A percentile compares a stretch with the other conserved stretches of the same genome.
Conservation (phyloP, 2,888 invertebrate genomes). For the Adineta ricciae region DNA sequence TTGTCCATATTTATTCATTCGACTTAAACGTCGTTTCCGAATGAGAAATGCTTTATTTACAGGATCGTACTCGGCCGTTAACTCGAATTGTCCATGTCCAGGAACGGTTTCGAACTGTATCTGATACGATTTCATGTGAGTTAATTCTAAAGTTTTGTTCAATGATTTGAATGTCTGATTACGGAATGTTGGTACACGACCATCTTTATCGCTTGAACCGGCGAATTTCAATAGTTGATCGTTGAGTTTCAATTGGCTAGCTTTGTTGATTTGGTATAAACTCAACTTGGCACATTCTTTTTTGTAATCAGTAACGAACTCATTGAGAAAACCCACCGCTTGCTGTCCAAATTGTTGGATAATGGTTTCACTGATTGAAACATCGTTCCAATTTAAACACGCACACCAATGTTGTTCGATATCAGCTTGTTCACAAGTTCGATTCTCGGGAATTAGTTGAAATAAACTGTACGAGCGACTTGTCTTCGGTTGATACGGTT, state of each 20-base stretch:
- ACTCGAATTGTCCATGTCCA: conserved; percentile 65
- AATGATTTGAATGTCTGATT: not conserved
- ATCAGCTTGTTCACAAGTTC: conserved; percentile 67
- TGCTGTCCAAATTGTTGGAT: conserved; percentile 57
- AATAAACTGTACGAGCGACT: conserved; percentile 59
- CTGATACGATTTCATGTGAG: conserved; percentile 53
- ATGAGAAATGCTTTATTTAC: not conserved
- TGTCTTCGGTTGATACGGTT: conserved; percentile 8
- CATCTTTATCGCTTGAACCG: conserved; percentile 46
- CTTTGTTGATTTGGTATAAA: conserved; percentile 59
- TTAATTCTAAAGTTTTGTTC: conserved; percentile 10
- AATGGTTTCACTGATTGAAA: conserved; percentile 54
- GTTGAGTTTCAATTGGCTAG: conserved; percentile 53
- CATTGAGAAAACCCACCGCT: conserved; percentile 61
- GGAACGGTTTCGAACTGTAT: conserved; percentile 60
- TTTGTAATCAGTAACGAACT: conserved; percentile 51
- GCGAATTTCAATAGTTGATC: conserved; percentile 37
- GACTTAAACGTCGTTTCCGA: not conserved
- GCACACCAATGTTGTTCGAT: conserved; percentile 79
- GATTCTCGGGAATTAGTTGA: conserved; percentile 59
- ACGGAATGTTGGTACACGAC: conserved; percentile 33
- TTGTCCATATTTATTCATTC: conserved; percentile 4
- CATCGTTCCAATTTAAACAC: conserved; percentile 62
- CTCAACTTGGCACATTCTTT: conserved; percentile 51
- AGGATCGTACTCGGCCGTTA: not conserved